Evolutionary conservation across 2,888 invertebrate species (phyloP).

Genomic region (Ethmia dodecea): DNA sequence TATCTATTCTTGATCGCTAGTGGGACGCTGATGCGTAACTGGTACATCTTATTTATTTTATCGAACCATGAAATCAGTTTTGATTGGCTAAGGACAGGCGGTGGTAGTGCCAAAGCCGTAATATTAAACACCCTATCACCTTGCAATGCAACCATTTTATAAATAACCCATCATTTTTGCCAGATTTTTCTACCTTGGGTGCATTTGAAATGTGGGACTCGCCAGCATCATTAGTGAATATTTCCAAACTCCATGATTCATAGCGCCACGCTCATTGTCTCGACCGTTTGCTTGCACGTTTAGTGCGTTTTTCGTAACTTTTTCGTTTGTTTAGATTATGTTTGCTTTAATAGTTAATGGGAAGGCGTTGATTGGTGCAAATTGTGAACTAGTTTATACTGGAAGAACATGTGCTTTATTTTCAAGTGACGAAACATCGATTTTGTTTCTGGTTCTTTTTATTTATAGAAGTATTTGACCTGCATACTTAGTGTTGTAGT

Average conservation of each 20-base stretch:
- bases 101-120: too few relatives aligned
- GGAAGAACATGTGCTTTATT: constrained; percentile 18
- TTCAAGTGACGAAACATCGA: too few relatives aligned
- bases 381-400: constrained; percentile 34
- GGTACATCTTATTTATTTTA: too few relatives aligned
- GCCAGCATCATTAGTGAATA: constrained; percentile 41
- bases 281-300: constrained; percentile 7
- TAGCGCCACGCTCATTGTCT: constrained; percentile 49
- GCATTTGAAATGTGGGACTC: constrained; percentile 47
- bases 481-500: too few relatives aligned
- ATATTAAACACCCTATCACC: too few relatives aligned
- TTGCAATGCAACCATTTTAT: too few relatives aligned
- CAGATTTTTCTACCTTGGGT: constrained; percentile 33
- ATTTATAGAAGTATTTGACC: too few relatives aligned
- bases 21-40: too few relatives aligned
- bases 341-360: constrained; percentile 38
- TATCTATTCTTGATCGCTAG: too few relatives aligned
- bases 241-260: constrained; percentile 54
- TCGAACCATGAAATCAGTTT: too few relatives aligned
- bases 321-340: constrained; percentile 15
- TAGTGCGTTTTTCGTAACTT: constrained; percentile 30
- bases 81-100: too few relatives aligned
- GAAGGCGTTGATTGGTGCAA: constrained; percentile 47
- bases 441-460: too few relatives aligned
- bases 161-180: constrained; percentile 42